Evolutionary conservation across 2,888 invertebrate genomes (phyloP).

Genomic region (Mantis religiosa): DNA sequence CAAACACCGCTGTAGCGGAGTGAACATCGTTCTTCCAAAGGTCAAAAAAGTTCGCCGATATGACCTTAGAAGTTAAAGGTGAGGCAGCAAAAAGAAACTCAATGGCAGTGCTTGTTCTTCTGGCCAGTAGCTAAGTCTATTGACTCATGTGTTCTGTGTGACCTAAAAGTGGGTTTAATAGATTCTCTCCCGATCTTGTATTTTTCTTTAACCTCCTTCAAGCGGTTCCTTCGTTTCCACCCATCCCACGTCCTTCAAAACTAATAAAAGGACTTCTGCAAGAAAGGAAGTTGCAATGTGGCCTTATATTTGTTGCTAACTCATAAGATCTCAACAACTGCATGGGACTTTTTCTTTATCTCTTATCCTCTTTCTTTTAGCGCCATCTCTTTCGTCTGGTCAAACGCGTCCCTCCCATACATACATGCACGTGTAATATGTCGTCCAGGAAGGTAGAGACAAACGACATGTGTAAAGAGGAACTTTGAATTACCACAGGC

Average conservation of each 20-base stretch:
- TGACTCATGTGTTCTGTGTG: too few species aligned
- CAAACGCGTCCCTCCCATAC: not conserved
- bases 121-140: too few species aligned
- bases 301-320: constrained; percentile 16
- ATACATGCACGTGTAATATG: not conserved
- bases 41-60: too few species aligned
- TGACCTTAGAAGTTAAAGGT: too few species aligned
- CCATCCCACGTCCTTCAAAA: constrained; percentile 23
- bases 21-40: too few species aligned
- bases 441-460: too few species aligned
- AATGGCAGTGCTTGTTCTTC: too few species aligned
- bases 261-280: constrained; percentile 23
- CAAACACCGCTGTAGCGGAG: too few species aligned
- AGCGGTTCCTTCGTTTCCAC: not conserved
- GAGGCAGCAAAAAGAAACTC: too few species aligned
- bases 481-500: too few species aligned
- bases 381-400: not conserved
- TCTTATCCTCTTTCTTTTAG: not conserved
- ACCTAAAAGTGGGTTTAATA: not conserved
- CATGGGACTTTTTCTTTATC: not conserved
- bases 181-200: not conserved
- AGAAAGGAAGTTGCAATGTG: constrained; percentile 20
- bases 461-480: too few species aligned
- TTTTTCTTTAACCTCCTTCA: not conserved
- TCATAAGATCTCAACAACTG: not conserved